phyloP scores from a whole-genome alignment of 1,140 invertebrate genomes.

The Globodera ellingtonae region DNA sequence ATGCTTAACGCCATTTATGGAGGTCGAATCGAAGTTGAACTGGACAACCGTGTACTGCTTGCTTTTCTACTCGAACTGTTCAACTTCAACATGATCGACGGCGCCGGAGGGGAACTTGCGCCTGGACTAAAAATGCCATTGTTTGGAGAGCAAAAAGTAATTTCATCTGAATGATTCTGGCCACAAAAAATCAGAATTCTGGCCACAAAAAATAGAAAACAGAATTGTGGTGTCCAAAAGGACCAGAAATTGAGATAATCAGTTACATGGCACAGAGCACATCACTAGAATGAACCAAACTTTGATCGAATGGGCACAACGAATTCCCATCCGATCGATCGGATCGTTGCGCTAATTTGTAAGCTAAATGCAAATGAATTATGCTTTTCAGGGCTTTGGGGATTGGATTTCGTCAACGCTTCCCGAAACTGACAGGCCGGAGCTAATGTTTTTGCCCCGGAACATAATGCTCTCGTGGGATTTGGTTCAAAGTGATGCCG shows the following conservation, averaged over 20 bases:
- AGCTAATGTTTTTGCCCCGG: constrained; percentile 78
- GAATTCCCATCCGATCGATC: no score
- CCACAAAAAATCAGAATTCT: no score
- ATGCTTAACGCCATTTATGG: constrained; percentile 83
- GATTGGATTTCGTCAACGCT: constrained; percentile 59
- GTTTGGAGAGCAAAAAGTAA: constrained; percentile 33
- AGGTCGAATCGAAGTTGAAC: constrained; percentile 80
- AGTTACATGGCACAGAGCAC: no score
- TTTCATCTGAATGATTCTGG: constrained; percentile 1
- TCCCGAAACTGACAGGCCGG: constrained; percentile 71
- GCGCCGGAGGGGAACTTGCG: constrained; percentile 10
- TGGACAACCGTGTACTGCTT: constrained; percentile 76
- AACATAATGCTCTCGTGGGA: constrained; percentile 81
- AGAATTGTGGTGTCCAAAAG: no score
- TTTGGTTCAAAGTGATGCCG: constrained; percentile 72
- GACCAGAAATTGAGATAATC: no score
- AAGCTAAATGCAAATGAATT: constrained; percentile 65
- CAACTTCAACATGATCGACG: constrained; percentile 24
- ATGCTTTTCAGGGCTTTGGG: constrained; percentile 67
- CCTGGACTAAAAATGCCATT: constrained; percentile 37
- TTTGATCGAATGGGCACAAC: no score
- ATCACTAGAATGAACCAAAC: no score
- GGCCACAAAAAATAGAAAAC: no score
- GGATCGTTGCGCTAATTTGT: no score
- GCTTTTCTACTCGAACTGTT: constrained; percentile 70